Percentiles rank a stretch among this genome's conserved stretches.
Conservation (phyloP, 2,888 invertebrate genomes). For the Pterobdella sp. region DNA sequence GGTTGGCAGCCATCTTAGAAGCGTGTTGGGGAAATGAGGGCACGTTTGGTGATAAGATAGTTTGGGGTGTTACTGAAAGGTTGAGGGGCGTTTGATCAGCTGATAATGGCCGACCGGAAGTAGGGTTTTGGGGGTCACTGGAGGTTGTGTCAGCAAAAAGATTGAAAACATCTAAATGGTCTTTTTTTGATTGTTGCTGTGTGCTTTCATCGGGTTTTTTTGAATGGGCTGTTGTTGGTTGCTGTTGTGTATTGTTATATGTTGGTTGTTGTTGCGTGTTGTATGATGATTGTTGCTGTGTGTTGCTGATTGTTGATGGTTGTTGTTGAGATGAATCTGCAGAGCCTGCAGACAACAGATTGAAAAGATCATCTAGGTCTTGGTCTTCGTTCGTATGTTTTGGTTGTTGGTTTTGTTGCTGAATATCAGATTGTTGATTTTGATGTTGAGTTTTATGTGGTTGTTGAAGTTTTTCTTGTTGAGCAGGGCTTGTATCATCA, state of each 20-base stretch:
- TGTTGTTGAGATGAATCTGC: no score
- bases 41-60: not conserved
- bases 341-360: no score
- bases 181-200: no score
- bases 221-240: not conserved
- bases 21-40: not conserved
- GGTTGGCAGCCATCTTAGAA: not conserved
- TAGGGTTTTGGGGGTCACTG: not conserved
- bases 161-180: conserved; percentile 4
- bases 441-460: not conserved
- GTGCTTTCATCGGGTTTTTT: no score
- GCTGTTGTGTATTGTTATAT: not conserved
- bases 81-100: not conserved
- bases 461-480: conserved; percentile 6
- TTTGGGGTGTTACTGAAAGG: not conserved
- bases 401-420: not conserved
- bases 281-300: no score
- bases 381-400: not conserved
- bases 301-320: no score
- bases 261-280: not conserved
- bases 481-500: not conserved
- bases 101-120: not conserved
- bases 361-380: not conserved
- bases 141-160: not conserved
- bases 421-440: not conserved